Evolutionary conservation across 1,140 invertebrate genomes (phyloP).

Genomic region (Meloidogyne floridensis): DNA sequence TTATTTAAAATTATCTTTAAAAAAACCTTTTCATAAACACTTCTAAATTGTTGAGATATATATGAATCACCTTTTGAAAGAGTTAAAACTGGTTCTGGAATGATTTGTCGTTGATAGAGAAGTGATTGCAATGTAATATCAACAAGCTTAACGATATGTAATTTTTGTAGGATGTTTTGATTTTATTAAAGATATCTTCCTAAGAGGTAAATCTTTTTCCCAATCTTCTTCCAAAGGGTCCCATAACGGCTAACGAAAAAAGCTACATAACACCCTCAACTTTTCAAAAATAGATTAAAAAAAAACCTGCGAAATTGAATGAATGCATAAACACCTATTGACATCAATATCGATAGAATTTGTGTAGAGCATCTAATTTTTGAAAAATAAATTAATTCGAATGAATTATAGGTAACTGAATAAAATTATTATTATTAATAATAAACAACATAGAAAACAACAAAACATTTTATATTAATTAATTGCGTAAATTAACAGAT

Average conservation of each 20-base stretch:
- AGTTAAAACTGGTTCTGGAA: conserved; percentile 32
- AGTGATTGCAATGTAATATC: conserved; percentile 38
- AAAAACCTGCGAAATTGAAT: conserved; percentile 35
- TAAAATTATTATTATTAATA: too few species aligned
- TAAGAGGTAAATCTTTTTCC: not conserved
- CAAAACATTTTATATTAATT: too few species aligned
- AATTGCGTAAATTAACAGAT: too few species aligned
- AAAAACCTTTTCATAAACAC: conserved; percentile 24
- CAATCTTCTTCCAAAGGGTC: not conserved
- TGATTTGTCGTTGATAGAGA: conserved; percentile 42
- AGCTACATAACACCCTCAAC: not conserved
- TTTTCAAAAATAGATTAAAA: not conserved
- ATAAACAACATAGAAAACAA: too few species aligned
- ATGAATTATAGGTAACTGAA: not conserved
- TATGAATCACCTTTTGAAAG: conserved; percentile 2
- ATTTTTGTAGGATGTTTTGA: not conserved
- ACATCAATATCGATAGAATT: conserved; percentile 29
- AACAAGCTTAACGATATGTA: conserved; percentile 6
- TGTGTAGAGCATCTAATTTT: conserved; percentile 2
- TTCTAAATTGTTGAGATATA: conserved; percentile 16
- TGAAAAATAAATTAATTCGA: not conserved
- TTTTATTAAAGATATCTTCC: too few species aligned
- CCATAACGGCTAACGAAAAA: too few species aligned
- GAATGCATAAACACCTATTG: conserved; percentile 36
- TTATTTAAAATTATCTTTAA: not conserved